Conservation (phyloP, 2,113 vertebrate genomes). For the Xyliphius kryptos region DNA sequence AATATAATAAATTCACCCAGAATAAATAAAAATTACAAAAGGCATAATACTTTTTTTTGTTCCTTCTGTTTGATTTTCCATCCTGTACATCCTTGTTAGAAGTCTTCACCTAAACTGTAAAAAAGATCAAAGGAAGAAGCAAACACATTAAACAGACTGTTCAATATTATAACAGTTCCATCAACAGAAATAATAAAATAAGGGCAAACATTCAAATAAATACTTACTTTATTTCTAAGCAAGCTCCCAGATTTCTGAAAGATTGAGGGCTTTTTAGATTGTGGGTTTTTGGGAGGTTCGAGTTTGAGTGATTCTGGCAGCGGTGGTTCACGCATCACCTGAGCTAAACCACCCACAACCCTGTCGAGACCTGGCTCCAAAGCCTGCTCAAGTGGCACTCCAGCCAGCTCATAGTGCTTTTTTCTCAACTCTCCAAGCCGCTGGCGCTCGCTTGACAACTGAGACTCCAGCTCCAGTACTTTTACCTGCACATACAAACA, state of each 20-base stretch:
- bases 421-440: slow-evolving; percentile 85
- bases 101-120: slow-evolving; percentile 61
- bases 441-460: slow-evolving; percentile 82
- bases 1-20: too few relatives aligned
- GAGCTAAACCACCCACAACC: slow-evolving; percentile 48
- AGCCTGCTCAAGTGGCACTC: slow-evolving; percentile 55
- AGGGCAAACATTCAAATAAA: too few relatives aligned
- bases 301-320: slow-evolving; percentile 38
- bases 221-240: slow-evolving; percentile 57
- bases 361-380: slow-evolving; percentile 38
- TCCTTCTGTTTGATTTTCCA: background rate
- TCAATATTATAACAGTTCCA: background rate
- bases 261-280: slow-evolving; percentile 49
- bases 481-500: slow-evolving; percentile 69
- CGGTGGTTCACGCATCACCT: slow-evolving; percentile 45
- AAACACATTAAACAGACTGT: background rate
- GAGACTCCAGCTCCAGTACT: slow-evolving; percentile 86
- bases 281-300: slow-evolving; percentile 26
- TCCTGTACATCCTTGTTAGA: slow-evolving; percentile 15
- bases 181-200: too few relatives aligned
- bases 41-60: too few relatives aligned
- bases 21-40: too few relatives aligned
- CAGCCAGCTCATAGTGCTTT: slow-evolving; percentile 81
- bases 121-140: background rate
- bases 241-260: slow-evolving; percentile 61